Conservation (phyloP, 2,113 vertebrate genomes). For the Phocoena sinus region DNA sequence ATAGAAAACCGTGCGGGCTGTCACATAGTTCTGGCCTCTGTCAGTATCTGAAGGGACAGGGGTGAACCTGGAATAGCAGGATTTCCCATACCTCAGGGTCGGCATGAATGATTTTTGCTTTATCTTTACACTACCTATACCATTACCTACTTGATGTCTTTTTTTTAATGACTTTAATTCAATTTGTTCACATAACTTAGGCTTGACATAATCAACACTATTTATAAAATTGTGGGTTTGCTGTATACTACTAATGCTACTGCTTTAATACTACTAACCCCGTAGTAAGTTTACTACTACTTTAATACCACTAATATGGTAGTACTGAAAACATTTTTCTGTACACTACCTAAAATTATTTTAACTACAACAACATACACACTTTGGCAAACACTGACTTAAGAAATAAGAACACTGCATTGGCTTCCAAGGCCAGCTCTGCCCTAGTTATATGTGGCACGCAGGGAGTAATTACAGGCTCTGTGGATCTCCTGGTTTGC, state of each 20-base stretch:
- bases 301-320: not conserved
- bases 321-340: not conserved
- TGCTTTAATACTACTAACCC: not conserved
- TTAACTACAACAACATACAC: not conserved
- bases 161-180: not conserved
- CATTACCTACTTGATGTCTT: not conserved
- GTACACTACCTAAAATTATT: not conserved
- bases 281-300: not conserved
- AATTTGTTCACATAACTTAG: not conserved
- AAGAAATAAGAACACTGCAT: not conserved
- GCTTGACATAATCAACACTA: not conserved
- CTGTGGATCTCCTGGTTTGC: not conserved
- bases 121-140: not conserved
- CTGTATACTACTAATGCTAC: not conserved
- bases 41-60: not conserved
- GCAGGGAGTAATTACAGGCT: not conserved
- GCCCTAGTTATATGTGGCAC: not conserved
- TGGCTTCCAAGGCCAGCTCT: not conserved
- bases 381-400: not conserved
- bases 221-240: not conserved
- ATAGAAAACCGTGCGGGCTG: not conserved
- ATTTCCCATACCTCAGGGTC: too few species aligned
- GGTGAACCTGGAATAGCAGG: not conserved
- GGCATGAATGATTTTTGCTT: not conserved
- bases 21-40: not conserved